Evolutionary conservation across 2,888 invertebrate genomes (phyloP), one percentile per base, ranked within the genome.

Genomic region (Glaucopsyche alexis): DNA sequence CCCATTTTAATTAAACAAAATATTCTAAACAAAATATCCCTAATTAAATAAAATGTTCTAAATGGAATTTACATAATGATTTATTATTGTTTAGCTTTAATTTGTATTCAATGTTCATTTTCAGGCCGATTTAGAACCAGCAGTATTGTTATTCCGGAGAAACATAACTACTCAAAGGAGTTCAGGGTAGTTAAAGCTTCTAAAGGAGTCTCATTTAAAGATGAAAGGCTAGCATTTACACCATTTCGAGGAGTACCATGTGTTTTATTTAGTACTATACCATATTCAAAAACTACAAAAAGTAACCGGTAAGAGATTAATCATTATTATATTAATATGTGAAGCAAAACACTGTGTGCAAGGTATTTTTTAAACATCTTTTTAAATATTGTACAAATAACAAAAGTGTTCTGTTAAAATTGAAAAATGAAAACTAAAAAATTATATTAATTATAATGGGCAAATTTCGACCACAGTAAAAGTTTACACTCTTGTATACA

Each of bases 221-320:
- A 97, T 86, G 97, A 97, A 83, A 94, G 98, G 81, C 94, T 98
- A 77, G 96, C 97, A 74, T 94, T 98, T 88, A 95, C 97, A 55
- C 96, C 97, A 71, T 93, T 95, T 7, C 95, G 95, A 80, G 95
- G 96, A 81, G 95, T 96, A 74, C 98, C 98, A 50, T 96, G 98
- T 90, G 94, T 96, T 79, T 94, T 98, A 76, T 98, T 96, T 86
- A 98, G 98, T 55, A 95, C 97, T 73, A 95, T 98, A 83, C 97
- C 98, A 50, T 98, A 97, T 85, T 95, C 94, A 74, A 95, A 95
- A 85, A 95, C 94, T 80, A 87, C 94, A 75, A 94, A 95, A 75
- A 94, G 89, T 83, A 93, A 93, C 79, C 93, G 95, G 95, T 95
- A 84, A 86, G 88, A 82, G 16, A 55, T 73, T 64, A 38, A 71